Conservation (phyloP, 2,113 vertebrate genomes). For the Chlamydotis undulata region DNA sequence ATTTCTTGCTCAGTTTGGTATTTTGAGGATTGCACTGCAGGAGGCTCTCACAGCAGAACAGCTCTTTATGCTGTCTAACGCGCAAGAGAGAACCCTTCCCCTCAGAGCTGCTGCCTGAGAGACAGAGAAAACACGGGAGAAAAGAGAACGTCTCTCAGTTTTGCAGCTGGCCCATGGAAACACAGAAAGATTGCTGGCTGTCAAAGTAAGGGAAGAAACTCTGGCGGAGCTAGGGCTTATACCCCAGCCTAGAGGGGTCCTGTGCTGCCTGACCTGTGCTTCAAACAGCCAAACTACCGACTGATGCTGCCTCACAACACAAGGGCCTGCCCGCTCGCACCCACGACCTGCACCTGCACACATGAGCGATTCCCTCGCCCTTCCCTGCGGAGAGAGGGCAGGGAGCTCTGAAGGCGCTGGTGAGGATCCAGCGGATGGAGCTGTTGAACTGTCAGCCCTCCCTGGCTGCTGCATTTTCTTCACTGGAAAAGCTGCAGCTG, state of each 20-base stretch:
- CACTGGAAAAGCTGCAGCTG: background rate
- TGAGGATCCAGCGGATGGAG: background rate
- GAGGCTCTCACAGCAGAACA: conserved; percentile 13
- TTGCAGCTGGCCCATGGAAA: background rate
- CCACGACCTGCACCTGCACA: too few species aligned
- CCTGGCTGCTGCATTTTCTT: background rate
- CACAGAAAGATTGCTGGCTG: background rate
- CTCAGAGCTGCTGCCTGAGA: background rate
- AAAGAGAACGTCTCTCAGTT: background rate
- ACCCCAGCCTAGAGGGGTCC: background rate
- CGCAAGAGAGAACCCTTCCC: background rate
- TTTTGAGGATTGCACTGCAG: background rate
- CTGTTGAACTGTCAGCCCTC: background rate
- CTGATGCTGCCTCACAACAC: background rate
- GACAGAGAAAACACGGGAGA: background rate
- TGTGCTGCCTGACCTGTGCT: background rate
- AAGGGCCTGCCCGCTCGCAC: background rate
- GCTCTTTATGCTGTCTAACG: background rate
- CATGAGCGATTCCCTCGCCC: rapidly evolving
- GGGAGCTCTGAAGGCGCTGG: background rate
- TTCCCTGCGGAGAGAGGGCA: background rate
- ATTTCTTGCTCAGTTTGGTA: background rate
- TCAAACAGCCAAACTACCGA: background rate
- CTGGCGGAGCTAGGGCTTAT: background rate
- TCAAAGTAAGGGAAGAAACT: background rate